A percentile compares a stretch with the other conserved stretches of the same genome.
These are phyloP conservation scores for Barbus barbus DNA, from an alignment of 2,113 vertebrate genomes.

Conservation along the genomic window DNA sequence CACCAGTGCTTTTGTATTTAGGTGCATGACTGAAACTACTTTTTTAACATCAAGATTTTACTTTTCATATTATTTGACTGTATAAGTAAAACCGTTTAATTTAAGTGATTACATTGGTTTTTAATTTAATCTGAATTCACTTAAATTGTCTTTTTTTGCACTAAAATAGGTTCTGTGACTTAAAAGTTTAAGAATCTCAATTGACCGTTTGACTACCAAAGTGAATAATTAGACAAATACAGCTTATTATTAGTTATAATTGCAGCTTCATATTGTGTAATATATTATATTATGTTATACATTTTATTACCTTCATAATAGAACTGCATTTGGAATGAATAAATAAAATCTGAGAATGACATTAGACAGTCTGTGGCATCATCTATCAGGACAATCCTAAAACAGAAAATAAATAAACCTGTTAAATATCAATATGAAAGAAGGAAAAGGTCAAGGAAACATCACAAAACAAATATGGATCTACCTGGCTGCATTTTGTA, in stretches of 20 bases:
- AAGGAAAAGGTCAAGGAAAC: too few species aligned
- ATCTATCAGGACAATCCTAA: slow-evolving; percentile 91
- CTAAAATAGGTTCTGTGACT: neutral
- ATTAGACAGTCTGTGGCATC: slow-evolving; percentile 89
- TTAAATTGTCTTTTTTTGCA: neutral
- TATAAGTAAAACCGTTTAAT: neutral
- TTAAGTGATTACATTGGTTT: neutral
- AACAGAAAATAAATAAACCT: neutral
- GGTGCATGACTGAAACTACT: neutral
- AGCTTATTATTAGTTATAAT: neutral
- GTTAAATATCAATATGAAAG: too few species aligned
- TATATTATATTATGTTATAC: too few species aligned
- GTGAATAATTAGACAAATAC: neutral
- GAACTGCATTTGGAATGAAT: slow-evolving; percentile 94
- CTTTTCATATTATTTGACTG: neutral
- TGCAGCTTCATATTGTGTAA: neutral
- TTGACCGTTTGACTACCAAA: neutral
- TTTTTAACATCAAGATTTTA: neutral
- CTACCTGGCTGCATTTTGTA: slow-evolving; percentile 88
- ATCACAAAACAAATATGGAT: neutral
- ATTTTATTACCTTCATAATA: slow-evolving; percentile 85
- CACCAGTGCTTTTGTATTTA: neutral
- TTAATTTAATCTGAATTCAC: neutral
- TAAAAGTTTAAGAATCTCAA: neutral
- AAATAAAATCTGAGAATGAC: slow-evolving; percentile 94